Conservation (phyloP, 2,888 invertebrate genomes). For the Amblyteles armatorius region DNA sequence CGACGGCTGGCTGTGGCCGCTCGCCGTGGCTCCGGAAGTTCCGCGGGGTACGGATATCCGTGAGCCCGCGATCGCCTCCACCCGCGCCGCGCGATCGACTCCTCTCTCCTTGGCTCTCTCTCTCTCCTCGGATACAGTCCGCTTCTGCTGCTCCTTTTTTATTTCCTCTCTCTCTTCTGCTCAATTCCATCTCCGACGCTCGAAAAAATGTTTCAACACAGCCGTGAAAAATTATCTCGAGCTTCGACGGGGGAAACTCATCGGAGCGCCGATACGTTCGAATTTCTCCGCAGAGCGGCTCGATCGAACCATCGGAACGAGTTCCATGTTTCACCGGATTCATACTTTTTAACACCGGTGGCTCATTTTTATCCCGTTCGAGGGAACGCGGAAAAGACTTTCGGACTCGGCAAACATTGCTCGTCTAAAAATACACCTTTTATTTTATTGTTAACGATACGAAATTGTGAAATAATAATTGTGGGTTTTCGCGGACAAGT, state of each 20-base stretch:
- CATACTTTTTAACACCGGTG: background rate
- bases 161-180: background rate
- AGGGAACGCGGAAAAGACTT: background rate
- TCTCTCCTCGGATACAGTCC: conserved; percentile 13
- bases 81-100: conserved; percentile 28
- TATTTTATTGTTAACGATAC: background rate
- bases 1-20: conserved; percentile 41
- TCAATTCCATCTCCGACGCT: background rate
- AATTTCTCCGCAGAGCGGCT: background rate
- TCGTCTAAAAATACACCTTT: background rate
- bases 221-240: conserved; percentile 7
- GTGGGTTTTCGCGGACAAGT: too few relatives aligned
- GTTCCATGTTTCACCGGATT: background rate
- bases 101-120: conserved; percentile 21
- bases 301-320: background rate
- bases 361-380: background rate
- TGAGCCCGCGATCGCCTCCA: conserved; percentile 59
- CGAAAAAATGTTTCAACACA: background rate
- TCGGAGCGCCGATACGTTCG: conserved; percentile 24
- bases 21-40: conserved; percentile 60
- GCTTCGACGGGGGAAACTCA: conserved; percentile 1
- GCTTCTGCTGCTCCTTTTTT: conserved; percentile 18
- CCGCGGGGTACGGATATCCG: conserved; percentile 66
- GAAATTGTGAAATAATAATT: too few relatives aligned
- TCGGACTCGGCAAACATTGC: background rate